Evolutionary conservation across 1,140 invertebrate species (phyloP).

Genomic region (Neodiprion fabricii): DNA sequence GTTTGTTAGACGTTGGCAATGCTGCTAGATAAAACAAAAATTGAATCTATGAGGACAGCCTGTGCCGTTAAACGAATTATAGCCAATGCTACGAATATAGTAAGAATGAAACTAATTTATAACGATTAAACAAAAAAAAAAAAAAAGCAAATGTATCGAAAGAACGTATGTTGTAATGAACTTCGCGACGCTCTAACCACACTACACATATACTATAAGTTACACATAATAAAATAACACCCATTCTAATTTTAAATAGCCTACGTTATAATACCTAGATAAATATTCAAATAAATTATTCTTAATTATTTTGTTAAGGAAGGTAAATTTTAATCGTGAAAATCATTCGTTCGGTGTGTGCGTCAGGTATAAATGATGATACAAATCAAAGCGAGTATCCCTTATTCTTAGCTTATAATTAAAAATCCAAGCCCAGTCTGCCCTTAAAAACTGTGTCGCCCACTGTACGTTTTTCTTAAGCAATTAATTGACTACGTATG

Average conservation of each 20-base stretch:
- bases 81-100: conserved; percentile 8
- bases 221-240: conserved; percentile 8
- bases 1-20: neutral
- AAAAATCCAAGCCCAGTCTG: neutral
- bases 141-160: neutral
- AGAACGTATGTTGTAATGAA: neutral
- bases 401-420: neutral
- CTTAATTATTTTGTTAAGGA: conserved; percentile 19
- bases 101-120: conserved; percentile 10
- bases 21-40: conserved; percentile 14
- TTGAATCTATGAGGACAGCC: neutral
- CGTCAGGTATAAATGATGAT: conserved; percentile 2
- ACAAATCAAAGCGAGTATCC: neutral
- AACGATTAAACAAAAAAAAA: conserved; percentile 14
- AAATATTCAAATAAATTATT: conserved; percentile 12
- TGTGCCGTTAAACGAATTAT: too few relatives aligned
- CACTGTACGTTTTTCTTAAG: conserved; percentile 28
- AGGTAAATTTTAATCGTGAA: conserved; percentile 1
- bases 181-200: conserved; percentile 3
- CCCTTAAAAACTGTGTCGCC: conserved; percentile 11
- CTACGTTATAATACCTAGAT: conserved; percentile 1
- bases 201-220: conserved; percentile 8
- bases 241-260: conserved; percentile 12
- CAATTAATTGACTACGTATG: conserved; percentile 46
- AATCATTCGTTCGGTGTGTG: conserved; percentile 1